phyloP scores from a whole-genome alignment of 2,888 invertebrate genomes.

The Bugulina stolonifera region DNA sequence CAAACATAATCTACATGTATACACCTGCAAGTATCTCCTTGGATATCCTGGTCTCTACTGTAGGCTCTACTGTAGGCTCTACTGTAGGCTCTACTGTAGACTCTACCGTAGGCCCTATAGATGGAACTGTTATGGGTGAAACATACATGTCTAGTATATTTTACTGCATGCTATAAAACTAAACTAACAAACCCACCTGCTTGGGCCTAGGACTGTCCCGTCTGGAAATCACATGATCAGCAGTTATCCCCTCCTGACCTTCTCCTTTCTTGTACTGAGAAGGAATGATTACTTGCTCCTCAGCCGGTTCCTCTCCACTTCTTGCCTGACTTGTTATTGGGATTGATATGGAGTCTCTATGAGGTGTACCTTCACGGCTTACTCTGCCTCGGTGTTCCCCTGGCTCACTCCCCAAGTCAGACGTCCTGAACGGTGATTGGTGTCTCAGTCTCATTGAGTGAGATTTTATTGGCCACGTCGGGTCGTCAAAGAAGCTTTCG shows the following conservation, averaged over 20 bases:
- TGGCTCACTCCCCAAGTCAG: too few relatives aligned
- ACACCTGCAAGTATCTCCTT: too few relatives aligned
- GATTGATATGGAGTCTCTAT: not conserved
- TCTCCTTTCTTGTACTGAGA: not conserved
- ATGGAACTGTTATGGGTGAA: too few relatives aligned
- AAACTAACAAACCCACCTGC: not conserved
- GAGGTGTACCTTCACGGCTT: not conserved
- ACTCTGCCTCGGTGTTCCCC: too few relatives aligned
- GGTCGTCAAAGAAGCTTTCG: not conserved
- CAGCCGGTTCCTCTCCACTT: not conserved
- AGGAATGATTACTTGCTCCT: not conserved
- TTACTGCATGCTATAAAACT: too few relatives aligned
- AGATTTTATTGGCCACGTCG: not conserved
- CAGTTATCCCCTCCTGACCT: not conserved
- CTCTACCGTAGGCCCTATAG: too few relatives aligned
- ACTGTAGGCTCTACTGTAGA: too few relatives aligned
- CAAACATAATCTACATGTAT: too few relatives aligned
- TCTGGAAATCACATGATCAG: not conserved
- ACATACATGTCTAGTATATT: too few relatives aligned
- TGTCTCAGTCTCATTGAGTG: not conserved
- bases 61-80: too few relatives aligned
- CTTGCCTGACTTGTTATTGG: not conserved
- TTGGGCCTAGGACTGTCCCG: conserved; percentile 3
- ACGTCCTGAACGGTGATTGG: conserved; percentile 6
- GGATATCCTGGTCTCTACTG: too few relatives aligned